Evolutionary conservation across 1,140 invertebrate species (phyloP).

Genomic region (Cyphomyrmex costatus): DNA sequence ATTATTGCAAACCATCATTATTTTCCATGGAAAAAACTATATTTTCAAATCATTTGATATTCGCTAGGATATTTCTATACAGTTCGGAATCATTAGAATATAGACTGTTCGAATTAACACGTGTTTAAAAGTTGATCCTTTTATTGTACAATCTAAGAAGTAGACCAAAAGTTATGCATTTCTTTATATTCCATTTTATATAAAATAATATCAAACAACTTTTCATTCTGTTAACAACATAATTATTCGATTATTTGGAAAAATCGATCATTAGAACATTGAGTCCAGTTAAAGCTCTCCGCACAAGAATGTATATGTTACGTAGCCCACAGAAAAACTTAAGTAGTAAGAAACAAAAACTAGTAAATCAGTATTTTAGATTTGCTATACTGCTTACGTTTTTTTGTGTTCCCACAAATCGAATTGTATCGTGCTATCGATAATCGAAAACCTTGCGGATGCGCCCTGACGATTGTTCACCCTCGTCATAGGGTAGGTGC

Average conservation of each 20-base stretch:
- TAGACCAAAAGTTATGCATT: neutral
- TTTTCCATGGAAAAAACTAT: neutral
- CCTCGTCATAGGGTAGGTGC: conserved; percentile 42
- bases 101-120: neutral
- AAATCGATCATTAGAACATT: too few relatives aligned
- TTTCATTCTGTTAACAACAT: neutral
- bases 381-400: too few relatives aligned
- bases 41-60: neutral
- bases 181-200: neutral
- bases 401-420: neutral
- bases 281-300: too few relatives aligned
- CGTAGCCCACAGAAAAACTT: too few relatives aligned
- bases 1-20: neutral
- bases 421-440: neutral
- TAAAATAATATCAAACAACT: neutral
- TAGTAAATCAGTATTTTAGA: too few relatives aligned
- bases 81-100: neutral
- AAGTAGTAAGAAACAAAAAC: too few relatives aligned
- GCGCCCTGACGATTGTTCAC: conserved; percentile 18
- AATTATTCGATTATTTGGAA: neutral
- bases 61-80: neutral
- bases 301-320: too few relatives aligned
- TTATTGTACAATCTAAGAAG: neutral
- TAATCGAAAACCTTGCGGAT: conserved; percentile 55
- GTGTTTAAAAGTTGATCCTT: neutral